Percentiles rank a stretch among this genome's conserved stretches.
Evolutionary conservation across 2,113 vertebrate species (phyloP).

Genomic region (Apteryx mantelli): DNA sequence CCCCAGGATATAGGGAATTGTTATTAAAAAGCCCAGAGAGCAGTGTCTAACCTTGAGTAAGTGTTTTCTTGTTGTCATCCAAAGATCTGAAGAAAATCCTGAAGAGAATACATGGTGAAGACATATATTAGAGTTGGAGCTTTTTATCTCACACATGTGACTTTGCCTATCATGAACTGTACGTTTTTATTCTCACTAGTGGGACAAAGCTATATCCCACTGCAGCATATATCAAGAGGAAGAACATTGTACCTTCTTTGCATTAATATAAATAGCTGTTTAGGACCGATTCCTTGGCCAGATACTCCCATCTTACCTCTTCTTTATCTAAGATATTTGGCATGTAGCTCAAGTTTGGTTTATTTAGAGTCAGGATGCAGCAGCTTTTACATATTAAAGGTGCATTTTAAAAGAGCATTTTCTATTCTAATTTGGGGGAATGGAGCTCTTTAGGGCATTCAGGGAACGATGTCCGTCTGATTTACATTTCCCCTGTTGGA

Average conservation of each 20-base stretch:
- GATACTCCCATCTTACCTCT: slow-evolving; percentile 79
- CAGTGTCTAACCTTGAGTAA: slow-evolving; percentile 81
- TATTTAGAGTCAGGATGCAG: slow-evolving; percentile 79
- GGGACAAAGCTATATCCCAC: slow-evolving; percentile 82
- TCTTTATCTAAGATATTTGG: slow-evolving; percentile 82
- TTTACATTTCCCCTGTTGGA: slow-evolving; percentile 80
- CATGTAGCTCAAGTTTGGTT: slow-evolving; percentile 81
- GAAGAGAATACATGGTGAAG: slow-evolving; percentile 75
- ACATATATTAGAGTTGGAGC: slow-evolving; percentile 82
- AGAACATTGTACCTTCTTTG: slow-evolving; percentile 84
- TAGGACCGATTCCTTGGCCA: slow-evolving; percentile 81
- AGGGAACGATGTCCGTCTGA: slow-evolving; percentile 77
- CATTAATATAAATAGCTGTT: slow-evolving; percentile 92
- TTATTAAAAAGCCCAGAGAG: slow-evolving; percentile 71
- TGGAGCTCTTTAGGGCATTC: slow-evolving; percentile 80
- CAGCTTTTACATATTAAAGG: slow-evolving; percentile 85
- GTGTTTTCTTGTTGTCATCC: slow-evolving; percentile 83
- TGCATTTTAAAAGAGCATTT: slow-evolving; percentile 84
- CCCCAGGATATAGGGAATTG: slow-evolving; percentile 62
- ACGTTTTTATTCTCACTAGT: slow-evolving; percentile 84
- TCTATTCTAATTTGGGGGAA: slow-evolving; percentile 82
- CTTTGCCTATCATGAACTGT: slow-evolving; percentile 82
- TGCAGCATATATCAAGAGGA: slow-evolving; percentile 85
- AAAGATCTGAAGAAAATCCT: slow-evolving; percentile 80
- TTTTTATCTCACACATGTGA: slow-evolving; percentile 85